A percentile compares a stretch with the other conserved stretches of the same genome.
phyloP scores from a whole-genome alignment of 2,888 invertebrate species.

The Polydesmus complanatus region DNA sequence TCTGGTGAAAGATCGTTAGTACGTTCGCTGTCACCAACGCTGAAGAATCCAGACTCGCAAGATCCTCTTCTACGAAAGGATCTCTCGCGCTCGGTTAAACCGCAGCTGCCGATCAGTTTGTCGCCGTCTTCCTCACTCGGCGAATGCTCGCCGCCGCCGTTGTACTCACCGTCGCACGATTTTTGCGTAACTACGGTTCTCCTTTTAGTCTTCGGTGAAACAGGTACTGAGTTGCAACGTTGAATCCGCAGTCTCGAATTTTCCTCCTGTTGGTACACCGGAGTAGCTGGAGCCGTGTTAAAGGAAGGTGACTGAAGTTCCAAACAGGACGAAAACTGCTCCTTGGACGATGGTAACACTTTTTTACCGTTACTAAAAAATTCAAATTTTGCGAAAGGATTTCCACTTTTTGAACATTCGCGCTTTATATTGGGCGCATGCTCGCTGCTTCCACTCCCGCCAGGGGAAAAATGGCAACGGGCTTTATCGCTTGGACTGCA shows the following conservation, averaged over 20 bases:
- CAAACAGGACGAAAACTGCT: slow-evolving; percentile 59
- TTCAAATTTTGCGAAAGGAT: slow-evolving; percentile 59
- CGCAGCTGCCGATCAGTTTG: neutral
- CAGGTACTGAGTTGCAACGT: slow-evolving; percentile 22
- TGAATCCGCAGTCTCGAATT: slow-evolving; percentile 14
- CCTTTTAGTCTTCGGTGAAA: slow-evolving; percentile 24
- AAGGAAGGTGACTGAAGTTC: slow-evolving; percentile 53
- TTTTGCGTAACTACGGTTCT: slow-evolving; percentile 15
- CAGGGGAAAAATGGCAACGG: slow-evolving; percentile 43
- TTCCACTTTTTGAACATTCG: slow-evolving; percentile 26
- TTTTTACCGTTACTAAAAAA: slow-evolving; percentile 63
- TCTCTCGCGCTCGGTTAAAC: neutral
- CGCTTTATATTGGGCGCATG: neutral
- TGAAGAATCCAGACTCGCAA: slow-evolving; percentile 80
- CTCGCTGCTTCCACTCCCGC: neutral
- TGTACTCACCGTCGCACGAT: neutral
- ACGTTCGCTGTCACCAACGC: slow-evolving; percentile 46
- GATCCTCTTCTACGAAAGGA: slow-evolving; percentile 46
- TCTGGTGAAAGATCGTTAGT: slow-evolving; percentile 24
- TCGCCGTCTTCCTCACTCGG: neutral
- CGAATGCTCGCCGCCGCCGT: neutral
- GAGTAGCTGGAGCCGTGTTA: slow-evolving; percentile 28
- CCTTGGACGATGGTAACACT: slow-evolving; percentile 49
- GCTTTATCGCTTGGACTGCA: slow-evolving; percentile 58
- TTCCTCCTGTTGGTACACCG: slow-evolving; percentile 27